These are phyloP conservation scores for Caenorhabditis briggsae DNA, from an alignment of 1,140 invertebrate genomes.

Conservation along the genomic window DNA sequence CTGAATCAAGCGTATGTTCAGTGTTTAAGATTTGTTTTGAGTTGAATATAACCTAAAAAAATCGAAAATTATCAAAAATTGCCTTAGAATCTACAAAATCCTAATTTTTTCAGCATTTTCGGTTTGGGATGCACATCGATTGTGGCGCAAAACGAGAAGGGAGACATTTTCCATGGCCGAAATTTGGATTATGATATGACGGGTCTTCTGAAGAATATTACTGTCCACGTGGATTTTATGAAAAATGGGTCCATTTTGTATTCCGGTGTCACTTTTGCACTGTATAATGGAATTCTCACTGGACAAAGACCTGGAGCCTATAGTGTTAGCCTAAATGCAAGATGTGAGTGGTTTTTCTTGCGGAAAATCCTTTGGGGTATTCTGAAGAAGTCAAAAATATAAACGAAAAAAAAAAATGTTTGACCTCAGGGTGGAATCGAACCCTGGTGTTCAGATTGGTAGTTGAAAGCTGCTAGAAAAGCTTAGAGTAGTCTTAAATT, in stretches of 20 bases:
- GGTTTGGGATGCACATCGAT: conserved; percentile 81
- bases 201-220: conserved; percentile 68
- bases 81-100: too few relatives aligned
- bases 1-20: too few relatives aligned
- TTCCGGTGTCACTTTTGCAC: conserved; percentile 80
- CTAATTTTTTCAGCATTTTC: conserved; percentile 59
- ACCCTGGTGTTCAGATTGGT: too few relatives aligned
- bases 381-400: too few relatives aligned
- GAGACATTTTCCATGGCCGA: conserved; percentile 80
- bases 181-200: conserved; percentile 82
- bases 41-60: too few relatives aligned
- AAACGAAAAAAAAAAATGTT: too few relatives aligned
- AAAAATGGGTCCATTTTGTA: conserved; percentile 78
- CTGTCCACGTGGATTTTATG: conserved; percentile 69
- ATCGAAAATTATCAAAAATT: too few relatives aligned
- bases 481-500: too few relatives aligned
- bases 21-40: too few relatives aligned
- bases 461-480: too few relatives aligned
- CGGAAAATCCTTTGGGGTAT: too few relatives aligned
- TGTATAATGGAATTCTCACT: conserved; percentile 81
- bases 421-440: too few relatives aligned
- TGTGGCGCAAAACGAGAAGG: conserved; percentile 79
- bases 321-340: conserved; percentile 69
- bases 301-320: conserved; percentile 79
- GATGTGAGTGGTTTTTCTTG: conserved; percentile 65